These are phyloP conservation scores for Ranitomeya imitator DNA, from an alignment of 2,113 vertebrate genomes.

Conservation along the genomic window DNA sequence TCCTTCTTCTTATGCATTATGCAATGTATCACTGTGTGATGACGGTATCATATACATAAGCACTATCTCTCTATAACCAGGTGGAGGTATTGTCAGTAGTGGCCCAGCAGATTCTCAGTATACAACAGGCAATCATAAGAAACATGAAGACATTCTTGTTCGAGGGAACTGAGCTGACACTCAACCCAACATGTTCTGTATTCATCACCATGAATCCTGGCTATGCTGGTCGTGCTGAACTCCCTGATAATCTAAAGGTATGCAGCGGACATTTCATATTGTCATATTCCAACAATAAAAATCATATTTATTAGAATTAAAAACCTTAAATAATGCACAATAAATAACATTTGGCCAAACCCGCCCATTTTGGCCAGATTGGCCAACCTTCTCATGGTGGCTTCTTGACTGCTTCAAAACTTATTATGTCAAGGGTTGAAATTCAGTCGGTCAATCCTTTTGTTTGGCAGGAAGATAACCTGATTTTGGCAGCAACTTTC, in stretches of 20 bases:
- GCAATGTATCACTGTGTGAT: too few relatives aligned
- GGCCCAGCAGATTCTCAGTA: constrained; percentile 91
- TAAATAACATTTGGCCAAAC: too few relatives aligned
- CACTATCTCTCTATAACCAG: constrained; percentile 63
- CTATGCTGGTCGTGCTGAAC: constrained; percentile 88
- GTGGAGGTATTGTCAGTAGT: constrained; percentile 94
- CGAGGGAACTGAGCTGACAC: constrained; percentile 87
- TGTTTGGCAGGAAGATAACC: too few relatives aligned
- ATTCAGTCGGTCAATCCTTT: too few relatives aligned
- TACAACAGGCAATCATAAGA: constrained; percentile 86
- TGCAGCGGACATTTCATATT: background rate
- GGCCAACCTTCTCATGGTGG: too few relatives aligned
- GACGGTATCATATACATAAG: background rate
- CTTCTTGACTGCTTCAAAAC: too few relatives aligned
- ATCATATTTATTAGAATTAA: background rate
- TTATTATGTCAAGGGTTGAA: too few relatives aligned
- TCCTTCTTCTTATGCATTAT: too few relatives aligned
- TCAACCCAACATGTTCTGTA: constrained; percentile 89
- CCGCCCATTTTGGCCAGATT: too few relatives aligned
- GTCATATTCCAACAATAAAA: background rate
- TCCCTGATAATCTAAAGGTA: constrained; percentile 95
- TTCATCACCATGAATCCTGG: constrained; percentile 97
- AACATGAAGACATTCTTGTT: constrained; percentile 85
- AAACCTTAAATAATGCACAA: background rate
- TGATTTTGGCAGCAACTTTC: too few relatives aligned